Percentiles rank a stretch among this genome's conserved stretches.
These are phyloP conservation scores for Heliconius cydno DNA, from an alignment of 2,888 invertebrate species.

Conservation along the genomic window DNA sequence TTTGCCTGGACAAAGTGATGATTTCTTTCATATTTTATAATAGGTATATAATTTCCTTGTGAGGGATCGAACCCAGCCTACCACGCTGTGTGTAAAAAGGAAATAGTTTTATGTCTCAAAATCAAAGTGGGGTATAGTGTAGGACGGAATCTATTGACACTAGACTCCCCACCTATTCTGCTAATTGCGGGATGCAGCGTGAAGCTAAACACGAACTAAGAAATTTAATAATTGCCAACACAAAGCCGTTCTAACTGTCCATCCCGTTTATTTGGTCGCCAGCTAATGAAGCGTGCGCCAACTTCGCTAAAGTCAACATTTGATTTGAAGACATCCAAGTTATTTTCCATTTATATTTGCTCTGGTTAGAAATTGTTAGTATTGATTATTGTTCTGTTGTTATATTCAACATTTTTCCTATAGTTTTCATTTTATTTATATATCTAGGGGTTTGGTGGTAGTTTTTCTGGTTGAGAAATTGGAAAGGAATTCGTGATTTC, in stretches of 20 bases:
- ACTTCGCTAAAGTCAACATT: slow-evolving; percentile 39
- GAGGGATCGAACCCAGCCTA: too few relatives aligned
- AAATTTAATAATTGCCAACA: background rate
- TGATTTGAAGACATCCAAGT: slow-evolving; percentile 28
- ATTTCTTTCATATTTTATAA: too few relatives aligned
- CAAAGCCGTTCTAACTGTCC: slow-evolving; percentile 12
- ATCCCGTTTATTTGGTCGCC: slow-evolving; percentile 38
- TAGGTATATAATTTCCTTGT: too few relatives aligned
- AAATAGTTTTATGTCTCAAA: too few relatives aligned
- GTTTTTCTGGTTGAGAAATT: background rate
- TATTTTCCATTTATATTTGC: slow-evolving; percentile 10
- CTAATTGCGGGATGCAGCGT: slow-evolving; percentile 2
- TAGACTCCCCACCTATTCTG: background rate
- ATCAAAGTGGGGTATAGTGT: too few relatives aligned
- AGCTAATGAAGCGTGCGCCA: slow-evolving; percentile 41
- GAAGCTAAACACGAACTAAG: background rate
- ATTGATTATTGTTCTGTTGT: background rate
- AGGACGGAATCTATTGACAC: background rate
- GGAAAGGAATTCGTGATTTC: too few relatives aligned
- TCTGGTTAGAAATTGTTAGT: background rate
- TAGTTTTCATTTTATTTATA: background rate
- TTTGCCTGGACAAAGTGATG: too few relatives aligned
- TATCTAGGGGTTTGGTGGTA: background rate
- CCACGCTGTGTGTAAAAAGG: too few relatives aligned
- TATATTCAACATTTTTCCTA: background rate